phyloP scores from a whole-genome alignment of 2,113 vertebrate species.

The Fregetta grallaria region DNA sequence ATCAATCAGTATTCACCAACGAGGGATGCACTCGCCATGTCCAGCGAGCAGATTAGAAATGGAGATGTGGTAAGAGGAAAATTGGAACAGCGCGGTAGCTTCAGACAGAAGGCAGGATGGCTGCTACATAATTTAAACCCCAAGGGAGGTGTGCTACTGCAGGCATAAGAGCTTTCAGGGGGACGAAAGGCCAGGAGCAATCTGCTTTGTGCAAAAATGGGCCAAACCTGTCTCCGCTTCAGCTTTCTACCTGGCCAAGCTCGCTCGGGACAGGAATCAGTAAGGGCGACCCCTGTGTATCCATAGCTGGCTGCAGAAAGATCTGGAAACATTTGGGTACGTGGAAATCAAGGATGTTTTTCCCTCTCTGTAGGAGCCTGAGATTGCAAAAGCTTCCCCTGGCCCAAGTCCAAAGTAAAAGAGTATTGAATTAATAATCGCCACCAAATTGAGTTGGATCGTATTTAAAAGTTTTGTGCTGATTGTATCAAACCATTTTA shows the following conservation, averaged over 20 bases:
- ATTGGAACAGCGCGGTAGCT: fast-evolving
- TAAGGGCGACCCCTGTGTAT: fast-evolving
- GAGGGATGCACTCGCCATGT: neutral
- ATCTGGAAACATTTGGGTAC: neutral
- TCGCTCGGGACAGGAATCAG: fast-evolving
- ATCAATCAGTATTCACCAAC: neutral
- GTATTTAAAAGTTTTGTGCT: neutral
- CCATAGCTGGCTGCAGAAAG: neutral
- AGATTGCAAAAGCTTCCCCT: neutral
- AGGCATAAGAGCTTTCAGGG: neutral
- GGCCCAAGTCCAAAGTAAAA: neutral
- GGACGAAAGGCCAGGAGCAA: neutral
- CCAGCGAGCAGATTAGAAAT: neutral
- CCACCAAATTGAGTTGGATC: neutral
- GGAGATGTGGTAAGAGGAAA: neutral
- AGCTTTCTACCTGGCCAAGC: neutral
- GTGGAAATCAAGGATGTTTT: neutral
- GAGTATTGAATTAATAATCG: neutral
- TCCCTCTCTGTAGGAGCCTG: neutral
- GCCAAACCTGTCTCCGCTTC: neutral
- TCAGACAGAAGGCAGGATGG: neutral
- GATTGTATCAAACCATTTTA: neutral
- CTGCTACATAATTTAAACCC: neutral
- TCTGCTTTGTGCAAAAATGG: neutral
- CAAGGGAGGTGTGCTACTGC: neutral